Percentiles rank a stretch among this genome's conserved stretches.
phyloP scores from a whole-genome alignment of 1,140 invertebrate genomes.

The Cephus cinctus region DNA sequence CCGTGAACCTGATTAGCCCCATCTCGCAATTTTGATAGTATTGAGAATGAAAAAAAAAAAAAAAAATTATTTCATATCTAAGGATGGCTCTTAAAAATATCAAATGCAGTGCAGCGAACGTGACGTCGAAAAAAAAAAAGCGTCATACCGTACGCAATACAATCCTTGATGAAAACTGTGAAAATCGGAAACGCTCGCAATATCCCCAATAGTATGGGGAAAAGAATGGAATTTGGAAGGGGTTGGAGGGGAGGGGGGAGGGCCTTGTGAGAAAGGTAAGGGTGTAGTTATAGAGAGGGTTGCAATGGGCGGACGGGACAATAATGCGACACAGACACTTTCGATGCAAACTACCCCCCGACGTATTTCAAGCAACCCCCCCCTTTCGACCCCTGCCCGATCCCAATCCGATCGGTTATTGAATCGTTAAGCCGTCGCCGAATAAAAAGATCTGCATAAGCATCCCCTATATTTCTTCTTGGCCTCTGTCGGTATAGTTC shows the following conservation, averaged over 20 bases:
- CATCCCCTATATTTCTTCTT: slow-evolving; percentile 29
- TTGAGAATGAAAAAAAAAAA: too few relatives aligned
- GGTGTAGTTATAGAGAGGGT: not conserved
- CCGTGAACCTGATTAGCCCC: too few relatives aligned
- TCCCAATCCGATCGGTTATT: slow-evolving; percentile 50
- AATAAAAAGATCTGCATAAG: slow-evolving; percentile 51
- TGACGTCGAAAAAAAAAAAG: too few relatives aligned
- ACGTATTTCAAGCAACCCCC: slow-evolving; percentile 22
- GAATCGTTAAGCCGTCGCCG: slow-evolving; percentile 51
- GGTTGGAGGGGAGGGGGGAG: not conserved
- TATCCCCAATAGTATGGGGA: too few relatives aligned
- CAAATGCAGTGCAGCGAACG: too few relatives aligned
- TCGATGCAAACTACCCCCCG: slow-evolving; percentile 48
- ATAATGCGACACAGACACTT: slow-evolving; percentile 38
- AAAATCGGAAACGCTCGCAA: too few relatives aligned
- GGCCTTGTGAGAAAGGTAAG: not conserved
- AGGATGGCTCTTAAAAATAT: too few relatives aligned
- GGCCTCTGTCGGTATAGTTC: slow-evolving; percentile 12
- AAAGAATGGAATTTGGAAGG: not conserved
- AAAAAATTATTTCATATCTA: too few relatives aligned
- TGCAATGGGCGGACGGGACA: slow-evolving; percentile 13
- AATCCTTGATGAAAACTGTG: too few relatives aligned
- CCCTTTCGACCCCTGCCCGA: not conserved
- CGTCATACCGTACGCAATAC: too few relatives aligned
- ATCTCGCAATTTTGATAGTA: too few relatives aligned